A percentile compares a stretch with the other conserved stretches of the same genome.
Evolutionary conservation across 1,140 invertebrate species (phyloP).

Genomic region (Lamellibrachia luymesi): DNA sequence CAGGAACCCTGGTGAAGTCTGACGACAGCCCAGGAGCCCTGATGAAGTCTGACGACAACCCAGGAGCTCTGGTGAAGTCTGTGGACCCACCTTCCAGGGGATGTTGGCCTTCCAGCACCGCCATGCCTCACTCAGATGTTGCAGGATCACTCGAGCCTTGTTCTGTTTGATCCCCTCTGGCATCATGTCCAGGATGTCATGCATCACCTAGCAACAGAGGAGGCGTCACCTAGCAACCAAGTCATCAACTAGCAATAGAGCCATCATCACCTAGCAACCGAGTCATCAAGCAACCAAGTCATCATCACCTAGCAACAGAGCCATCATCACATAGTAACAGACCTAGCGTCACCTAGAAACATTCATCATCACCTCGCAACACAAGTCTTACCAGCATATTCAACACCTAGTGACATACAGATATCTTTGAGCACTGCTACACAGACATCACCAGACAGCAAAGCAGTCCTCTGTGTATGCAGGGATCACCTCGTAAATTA

Average conservation of each 20-base stretch:
- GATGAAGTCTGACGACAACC: no score
- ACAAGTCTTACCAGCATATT: no score
- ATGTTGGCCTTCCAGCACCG: constrained; percentile 99
- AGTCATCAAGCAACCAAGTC: neutral
- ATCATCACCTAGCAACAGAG: neutral
- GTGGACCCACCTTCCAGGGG: constrained; percentile 82
- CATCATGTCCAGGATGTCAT: constrained; percentile 99
- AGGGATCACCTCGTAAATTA: no score
- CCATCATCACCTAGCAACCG: neutral
- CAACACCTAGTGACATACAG: neutral
- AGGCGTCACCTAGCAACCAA: constrained; percentile 65
- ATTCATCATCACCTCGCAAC: no score
- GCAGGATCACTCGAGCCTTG: constrained; percentile 96
- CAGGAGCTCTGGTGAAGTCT: no score
- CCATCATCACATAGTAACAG: neutral
- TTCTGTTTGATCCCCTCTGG: constrained; percentile 99
- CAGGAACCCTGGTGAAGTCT: no score
- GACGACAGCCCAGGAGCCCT: no score
- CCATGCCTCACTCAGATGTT: constrained; percentile 99
- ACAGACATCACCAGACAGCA: neutral
- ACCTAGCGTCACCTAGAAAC: no score
- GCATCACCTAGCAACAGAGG: constrained; percentile 71
- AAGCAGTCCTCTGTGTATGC: neutral
- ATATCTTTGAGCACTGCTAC: neutral
- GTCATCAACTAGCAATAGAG: constrained; percentile 76